Percentiles rank a stretch among this genome's conserved stretches.
Conservation (phyloP, 2,888 invertebrate species). For the Acheta domesticus region DNA sequence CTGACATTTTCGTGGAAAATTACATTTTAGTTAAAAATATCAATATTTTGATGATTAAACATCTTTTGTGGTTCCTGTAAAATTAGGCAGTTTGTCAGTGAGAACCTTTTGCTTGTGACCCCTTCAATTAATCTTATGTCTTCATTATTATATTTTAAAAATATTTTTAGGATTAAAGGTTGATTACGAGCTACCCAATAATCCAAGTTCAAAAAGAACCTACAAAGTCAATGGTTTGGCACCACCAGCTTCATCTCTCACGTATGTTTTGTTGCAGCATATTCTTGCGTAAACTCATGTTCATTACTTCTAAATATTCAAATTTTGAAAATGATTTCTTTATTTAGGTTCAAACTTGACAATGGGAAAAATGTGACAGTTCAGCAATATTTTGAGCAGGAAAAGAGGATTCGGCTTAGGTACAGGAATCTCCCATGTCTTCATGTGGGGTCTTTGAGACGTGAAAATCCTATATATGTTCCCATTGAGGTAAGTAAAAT, state of each 20-base stretch:
- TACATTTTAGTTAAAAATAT: no score
- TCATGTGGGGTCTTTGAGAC: conserved; percentile 64
- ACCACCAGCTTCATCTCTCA: conserved; percentile 42
- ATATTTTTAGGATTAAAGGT: conserved; percentile 46
- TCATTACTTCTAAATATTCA: background rate
- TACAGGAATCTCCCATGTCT: conserved; percentile 77
- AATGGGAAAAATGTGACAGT: conserved; percentile 47
- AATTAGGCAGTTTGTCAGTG: no score
- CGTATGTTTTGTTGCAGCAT: background rate
- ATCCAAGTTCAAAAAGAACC: conserved; percentile 47
- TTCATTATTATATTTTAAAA: no score
- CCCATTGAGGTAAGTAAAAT: conserved; percentile 66
- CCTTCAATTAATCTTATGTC: no score
- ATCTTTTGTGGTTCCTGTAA: no score
- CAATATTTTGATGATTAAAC: no score
- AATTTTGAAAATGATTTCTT: background rate
- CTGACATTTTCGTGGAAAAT: no score
- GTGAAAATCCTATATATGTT: conserved; percentile 66
- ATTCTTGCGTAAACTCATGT: no score
- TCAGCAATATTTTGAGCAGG: conserved; percentile 48
- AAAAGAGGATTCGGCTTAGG: conserved; percentile 51
- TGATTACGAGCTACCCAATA: conserved; percentile 49
- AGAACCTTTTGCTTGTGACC: no score
- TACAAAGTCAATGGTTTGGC: conserved; percentile 51
- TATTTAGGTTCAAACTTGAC: conserved; percentile 25